Percentiles rank a stretch among this genome's conserved stretches.
Evolutionary conservation across 1,140 invertebrate species (phyloP).

Genomic region (Trichomalopsis sarcophagae): DNA sequence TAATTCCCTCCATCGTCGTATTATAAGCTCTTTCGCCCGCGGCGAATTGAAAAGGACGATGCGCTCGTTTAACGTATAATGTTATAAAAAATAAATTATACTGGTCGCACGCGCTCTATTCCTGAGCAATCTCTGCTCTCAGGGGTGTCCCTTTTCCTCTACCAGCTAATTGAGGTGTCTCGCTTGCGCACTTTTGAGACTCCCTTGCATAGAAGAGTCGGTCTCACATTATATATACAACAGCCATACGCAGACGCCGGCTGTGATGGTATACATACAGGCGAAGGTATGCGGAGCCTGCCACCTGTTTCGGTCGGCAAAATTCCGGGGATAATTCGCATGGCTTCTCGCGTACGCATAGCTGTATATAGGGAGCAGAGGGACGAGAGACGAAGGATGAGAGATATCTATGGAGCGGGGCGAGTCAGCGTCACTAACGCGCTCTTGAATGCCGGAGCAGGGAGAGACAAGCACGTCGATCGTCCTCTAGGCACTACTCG

Average conservation of each 20-base stretch:
- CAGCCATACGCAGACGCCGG: too few species aligned
- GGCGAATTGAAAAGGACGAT: not conserved
- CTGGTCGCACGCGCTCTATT: not conserved
- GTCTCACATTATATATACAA: too few species aligned
- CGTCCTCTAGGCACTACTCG: not conserved
- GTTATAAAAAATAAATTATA: too few species aligned
- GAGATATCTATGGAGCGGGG: not conserved
- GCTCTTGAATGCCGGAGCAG: not conserved
- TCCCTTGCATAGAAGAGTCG: not conserved
- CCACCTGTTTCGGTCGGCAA: slow-evolving; percentile 36
- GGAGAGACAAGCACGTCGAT: slow-evolving; percentile 3
- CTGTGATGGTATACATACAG: not conserved
- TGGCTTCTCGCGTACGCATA: not conserved
- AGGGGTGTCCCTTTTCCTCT: too few species aligned
- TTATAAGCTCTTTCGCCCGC: not conserved
- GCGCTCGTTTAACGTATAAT: too few species aligned
- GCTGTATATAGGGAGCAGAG: not conserved
- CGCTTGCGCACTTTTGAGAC: not conserved
- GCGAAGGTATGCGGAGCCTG: not conserved
- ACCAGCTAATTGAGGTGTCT: not conserved
- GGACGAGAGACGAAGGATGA: not conserved
- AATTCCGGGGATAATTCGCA: slow-evolving; percentile 33
- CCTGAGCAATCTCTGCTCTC: too few species aligned
- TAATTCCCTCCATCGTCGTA: not conserved
- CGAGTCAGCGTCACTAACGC: slow-evolving; percentile 27